Percentiles rank a stretch among this genome's conserved stretches.
Evolutionary conservation across 2,113 vertebrate species (phyloP).

Genomic region (Pipa parva): DNA sequence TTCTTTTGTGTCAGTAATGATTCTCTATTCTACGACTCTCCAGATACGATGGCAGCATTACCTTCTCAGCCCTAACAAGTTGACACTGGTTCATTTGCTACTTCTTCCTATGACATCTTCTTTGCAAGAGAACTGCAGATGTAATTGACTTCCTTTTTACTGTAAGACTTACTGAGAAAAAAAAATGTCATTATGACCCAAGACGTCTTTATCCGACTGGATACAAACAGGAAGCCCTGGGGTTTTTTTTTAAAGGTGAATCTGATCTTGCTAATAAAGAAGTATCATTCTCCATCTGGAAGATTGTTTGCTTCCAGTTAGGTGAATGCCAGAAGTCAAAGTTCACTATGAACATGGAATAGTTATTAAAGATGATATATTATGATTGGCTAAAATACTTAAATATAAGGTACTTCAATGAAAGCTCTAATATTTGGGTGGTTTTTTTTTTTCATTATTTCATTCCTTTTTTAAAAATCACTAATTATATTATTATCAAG

Average conservation of each 20-base stretch:
- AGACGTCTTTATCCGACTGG: constrained; percentile 67
- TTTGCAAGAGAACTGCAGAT: constrained; percentile 73
- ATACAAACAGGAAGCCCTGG: constrained; percentile 60
- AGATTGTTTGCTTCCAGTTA: constrained; percentile 59
- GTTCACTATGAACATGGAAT: constrained; percentile 54
- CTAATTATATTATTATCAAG: constrained; percentile 21
- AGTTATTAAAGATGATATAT: constrained; percentile 60
- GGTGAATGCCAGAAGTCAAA: constrained; percentile 65
- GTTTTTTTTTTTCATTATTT: constrained; percentile 5
- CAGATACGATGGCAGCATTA: constrained; percentile 73
- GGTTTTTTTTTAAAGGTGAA: constrained; percentile 70
- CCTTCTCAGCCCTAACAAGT: constrained; percentile 80
- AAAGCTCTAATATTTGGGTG: constrained; percentile 15
- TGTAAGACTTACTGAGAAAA: constrained; percentile 50
- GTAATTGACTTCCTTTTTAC: constrained; percentile 68
- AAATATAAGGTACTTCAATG: constrained; percentile 37
- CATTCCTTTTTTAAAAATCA: too few relatives aligned
- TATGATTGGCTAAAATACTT: constrained; percentile 51
- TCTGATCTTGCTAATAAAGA: constrained; percentile 70
- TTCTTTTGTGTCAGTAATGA: constrained; percentile 81
- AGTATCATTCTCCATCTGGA: constrained; percentile 59
- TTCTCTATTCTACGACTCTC: constrained; percentile 65
- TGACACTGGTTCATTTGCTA: constrained; percentile 88
- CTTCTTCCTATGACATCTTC: constrained; percentile 75
- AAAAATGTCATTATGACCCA: constrained; percentile 65